A percentile compares a stretch with the other conserved stretches of the same genome.
These are phyloP conservation scores for Epizoanthus illoricatus DNA, from an alignment of 92 coral and sea anemone species.

Conservation along the genomic window DNA sequence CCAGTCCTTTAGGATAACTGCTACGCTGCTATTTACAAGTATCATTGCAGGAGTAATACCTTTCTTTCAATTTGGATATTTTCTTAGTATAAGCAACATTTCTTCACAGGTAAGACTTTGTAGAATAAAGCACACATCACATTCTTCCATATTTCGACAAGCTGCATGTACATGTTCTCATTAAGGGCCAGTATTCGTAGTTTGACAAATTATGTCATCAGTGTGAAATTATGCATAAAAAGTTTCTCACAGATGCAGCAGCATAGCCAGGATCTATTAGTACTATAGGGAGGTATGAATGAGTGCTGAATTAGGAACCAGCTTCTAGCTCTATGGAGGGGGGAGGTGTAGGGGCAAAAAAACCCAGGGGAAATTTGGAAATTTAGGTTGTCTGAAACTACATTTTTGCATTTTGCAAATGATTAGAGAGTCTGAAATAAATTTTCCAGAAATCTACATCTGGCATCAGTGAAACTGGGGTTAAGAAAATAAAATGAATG, in stretches of 20 bases:
- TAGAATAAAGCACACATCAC: neutral
- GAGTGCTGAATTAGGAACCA: too few relatives aligned
- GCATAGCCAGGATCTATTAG: too few relatives aligned
- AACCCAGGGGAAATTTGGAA: too few relatives aligned
- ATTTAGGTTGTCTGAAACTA: too few relatives aligned
- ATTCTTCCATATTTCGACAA: neutral
- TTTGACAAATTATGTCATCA: neutral
- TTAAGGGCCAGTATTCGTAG: neutral
- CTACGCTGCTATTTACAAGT: conserved; percentile 10
- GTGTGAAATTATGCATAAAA: neutral
- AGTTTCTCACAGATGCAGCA: neutral
- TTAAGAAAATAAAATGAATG: too few relatives aligned
- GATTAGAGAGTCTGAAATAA: too few relatives aligned
- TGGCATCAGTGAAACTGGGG: too few relatives aligned
- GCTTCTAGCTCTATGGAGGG: too few relatives aligned
- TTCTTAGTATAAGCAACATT: conserved; percentile 20
- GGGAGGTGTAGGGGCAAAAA: too few relatives aligned
- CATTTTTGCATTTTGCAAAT: too few relatives aligned
- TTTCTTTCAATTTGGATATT: conserved; percentile 26
- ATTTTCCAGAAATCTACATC: too few relatives aligned
- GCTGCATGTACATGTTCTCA: neutral
- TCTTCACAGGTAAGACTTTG: conserved; percentile 23
- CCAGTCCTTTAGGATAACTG: conserved; percentile 5
- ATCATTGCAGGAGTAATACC: conserved; percentile 7
- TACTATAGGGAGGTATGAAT: too few relatives aligned